Base-by-base conservation (phyloP, 2,888 invertebrate genomes). In the Drosophila planitibia region DNA sequence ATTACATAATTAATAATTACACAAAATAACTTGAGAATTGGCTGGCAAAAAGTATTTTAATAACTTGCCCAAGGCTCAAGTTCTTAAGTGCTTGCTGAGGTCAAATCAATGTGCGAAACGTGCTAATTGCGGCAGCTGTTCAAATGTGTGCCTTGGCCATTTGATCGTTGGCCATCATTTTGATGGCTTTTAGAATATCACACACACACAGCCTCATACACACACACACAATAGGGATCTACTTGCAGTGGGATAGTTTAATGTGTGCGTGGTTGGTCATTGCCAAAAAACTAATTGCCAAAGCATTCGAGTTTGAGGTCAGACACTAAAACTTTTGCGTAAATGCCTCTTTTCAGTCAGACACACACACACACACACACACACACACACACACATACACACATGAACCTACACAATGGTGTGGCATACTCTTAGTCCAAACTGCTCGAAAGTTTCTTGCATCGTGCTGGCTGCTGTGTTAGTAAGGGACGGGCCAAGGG, bases 101-200 rank as follows among this genome's bases (percentile, higher is more conserved):
- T 70, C 61, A 88, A 90, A 87, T 90, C 87, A 88, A 87, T 90
- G 90, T 85, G 86, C 79, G 83, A 90, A 85, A 88, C 88, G 90
- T 87, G 87, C 90, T 90, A 87, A 87, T 87, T 90, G 87, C 87
- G 88, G 83, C 90, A 89, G 85, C 88, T 86, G 90, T 85, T 88
- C 85, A 86, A 86, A 86, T 86, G 89, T 86, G 77, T 87, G 85
- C 69, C 49, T 63, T 77, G 68, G 78, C 78, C 83, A 87, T 88
- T 87, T 89, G 86, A 89, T 85, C 86, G 85, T 86, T 84, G 79
- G 81, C 84, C 89, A 86, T 86, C 87, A 85, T 82, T 89, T 86
- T 89, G 85, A 89, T 86, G 84, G 75, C 74, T 76, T 79, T 71
- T 57, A 63, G 63, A 54, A 52, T 55, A 70, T 60, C 76, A 64